Percentiles rank a stretch among this genome's conserved stretches.
Evolutionary conservation across 2,888 invertebrate genomes (phyloP).

Genomic region (Gnatocerus cornutus): DNA sequence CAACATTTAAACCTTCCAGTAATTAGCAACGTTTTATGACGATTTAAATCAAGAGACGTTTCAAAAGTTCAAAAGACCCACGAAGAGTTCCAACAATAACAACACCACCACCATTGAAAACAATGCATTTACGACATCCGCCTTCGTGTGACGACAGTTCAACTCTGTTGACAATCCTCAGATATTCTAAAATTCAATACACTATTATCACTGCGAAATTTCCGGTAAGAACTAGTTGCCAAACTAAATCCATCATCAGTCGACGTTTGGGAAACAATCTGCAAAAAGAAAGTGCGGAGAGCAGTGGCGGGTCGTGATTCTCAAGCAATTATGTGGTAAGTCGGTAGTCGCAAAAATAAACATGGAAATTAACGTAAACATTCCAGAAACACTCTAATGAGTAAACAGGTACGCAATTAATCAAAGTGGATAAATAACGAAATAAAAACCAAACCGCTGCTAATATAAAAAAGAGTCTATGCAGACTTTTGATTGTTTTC

Average conservation of each 20-base stretch:
- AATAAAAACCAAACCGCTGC: too few relatives aligned
- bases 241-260: constrained; percentile 18
- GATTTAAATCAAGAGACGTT: constrained; percentile 6
- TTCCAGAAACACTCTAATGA: too few relatives aligned
- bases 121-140: too few relatives aligned
- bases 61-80: neutral
- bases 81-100: neutral
- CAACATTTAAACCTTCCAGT: constrained; percentile 16
- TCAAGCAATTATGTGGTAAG: too few relatives aligned
- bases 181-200: constrained; percentile 18
- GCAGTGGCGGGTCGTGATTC: neutral
- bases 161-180: constrained; percentile 12
- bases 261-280: constrained; percentile 3
- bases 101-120: neutral
- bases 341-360: too few relatives aligned
- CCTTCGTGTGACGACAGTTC: neutral
- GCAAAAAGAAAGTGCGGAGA: neutral
- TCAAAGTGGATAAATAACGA: too few relatives aligned
- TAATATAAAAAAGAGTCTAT: too few relatives aligned
- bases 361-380: too few relatives aligned
- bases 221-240: constrained; percentile 20
- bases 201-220: constrained; percentile 13
- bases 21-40: neutral
- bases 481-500: too few relatives aligned
- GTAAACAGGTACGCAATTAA: too few relatives aligned